Conservation (phyloP, 2,113 vertebrate genomes). For the Myxocyprinus asiaticus region DNA sequence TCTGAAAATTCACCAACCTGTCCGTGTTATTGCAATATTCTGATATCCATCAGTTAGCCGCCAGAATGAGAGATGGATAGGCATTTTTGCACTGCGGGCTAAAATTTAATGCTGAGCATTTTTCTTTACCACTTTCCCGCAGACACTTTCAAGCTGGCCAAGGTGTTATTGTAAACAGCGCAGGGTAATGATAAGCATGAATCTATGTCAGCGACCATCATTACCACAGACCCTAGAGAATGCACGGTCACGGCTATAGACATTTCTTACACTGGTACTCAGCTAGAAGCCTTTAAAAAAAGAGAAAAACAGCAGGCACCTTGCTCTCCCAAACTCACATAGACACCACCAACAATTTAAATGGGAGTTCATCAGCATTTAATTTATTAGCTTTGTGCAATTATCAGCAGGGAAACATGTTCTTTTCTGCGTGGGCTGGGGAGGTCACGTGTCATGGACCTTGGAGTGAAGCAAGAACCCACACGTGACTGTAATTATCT, state of each 20-base stretch:
- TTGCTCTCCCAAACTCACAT: conserved; percentile 6
- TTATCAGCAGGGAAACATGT: conserved; percentile 45
- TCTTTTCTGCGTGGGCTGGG: conserved; percentile 47
- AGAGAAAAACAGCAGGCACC: neutral
- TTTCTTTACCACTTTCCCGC: conserved; percentile 40
- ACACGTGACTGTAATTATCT: conserved; percentile 54
- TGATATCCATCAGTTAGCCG: conserved; percentile 10
- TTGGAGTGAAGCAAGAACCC: conserved; percentile 36
- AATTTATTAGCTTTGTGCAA: conserved; percentile 57
- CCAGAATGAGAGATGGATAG: conserved; percentile 27
- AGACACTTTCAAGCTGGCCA: conserved; percentile 28
- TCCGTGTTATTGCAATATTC: conserved; percentile 7
- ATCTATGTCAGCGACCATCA: conserved; percentile 46
- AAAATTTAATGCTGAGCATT: conserved; percentile 43
- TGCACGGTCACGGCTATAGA: neutral
- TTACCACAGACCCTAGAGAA: conserved; percentile 22
- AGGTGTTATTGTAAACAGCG: conserved; percentile 37
- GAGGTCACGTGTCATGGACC: conserved; percentile 33
- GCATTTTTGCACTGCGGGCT: conserved; percentile 35
- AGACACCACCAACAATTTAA: conserved; percentile 47
- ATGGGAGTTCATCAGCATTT: conserved; percentile 57
- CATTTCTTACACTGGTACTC: neutral
- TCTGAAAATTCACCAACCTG: neutral
- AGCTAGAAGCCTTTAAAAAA: neutral
- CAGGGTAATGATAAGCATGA: conserved; percentile 53